Percentiles rank a stretch among this genome's conserved stretches.
Conservation (phyloP, 35 echinoderm and acorn worm genomes). For the Hemicentrotus pulcherrimus region DNA sequence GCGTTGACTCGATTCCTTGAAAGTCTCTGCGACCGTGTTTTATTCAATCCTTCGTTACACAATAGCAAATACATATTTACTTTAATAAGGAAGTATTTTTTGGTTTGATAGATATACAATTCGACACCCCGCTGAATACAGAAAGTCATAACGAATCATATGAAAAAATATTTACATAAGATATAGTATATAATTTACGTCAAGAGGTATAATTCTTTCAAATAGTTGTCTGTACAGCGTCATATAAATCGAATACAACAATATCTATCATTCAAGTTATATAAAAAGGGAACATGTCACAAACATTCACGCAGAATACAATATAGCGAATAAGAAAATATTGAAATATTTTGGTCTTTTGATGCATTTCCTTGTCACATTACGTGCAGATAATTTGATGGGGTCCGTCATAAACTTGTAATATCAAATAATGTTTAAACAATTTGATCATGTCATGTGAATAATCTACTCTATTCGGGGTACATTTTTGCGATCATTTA, state of each 20-base stretch:
- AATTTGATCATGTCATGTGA: no score
- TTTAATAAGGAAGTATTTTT: neutral
- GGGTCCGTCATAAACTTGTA: no score
- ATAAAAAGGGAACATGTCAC: neutral
- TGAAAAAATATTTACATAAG: neutral
- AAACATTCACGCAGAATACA: neutral
- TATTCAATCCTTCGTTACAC: no score
- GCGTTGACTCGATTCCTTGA: no score
- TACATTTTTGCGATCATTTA: no score
- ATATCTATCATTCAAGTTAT: neutral
- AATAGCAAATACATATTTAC: no score
- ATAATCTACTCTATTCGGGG: no score
- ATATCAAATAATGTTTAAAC: no score
- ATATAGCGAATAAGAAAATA: neutral
- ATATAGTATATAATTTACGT: constrained; percentile 20
- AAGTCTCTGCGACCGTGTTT: no score
- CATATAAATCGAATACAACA: neutral
- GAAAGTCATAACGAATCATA: neutral
- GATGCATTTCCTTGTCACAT: no score
- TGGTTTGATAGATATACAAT: neutral
- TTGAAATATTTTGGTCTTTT: no score
- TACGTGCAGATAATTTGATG: no score
- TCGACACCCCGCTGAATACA: neutral
- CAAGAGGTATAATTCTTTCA: neutral
- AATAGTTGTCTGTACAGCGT: neutral